Conservation (phyloP, 2,888 invertebrate species). For the Brenthis daphne region DNA sequence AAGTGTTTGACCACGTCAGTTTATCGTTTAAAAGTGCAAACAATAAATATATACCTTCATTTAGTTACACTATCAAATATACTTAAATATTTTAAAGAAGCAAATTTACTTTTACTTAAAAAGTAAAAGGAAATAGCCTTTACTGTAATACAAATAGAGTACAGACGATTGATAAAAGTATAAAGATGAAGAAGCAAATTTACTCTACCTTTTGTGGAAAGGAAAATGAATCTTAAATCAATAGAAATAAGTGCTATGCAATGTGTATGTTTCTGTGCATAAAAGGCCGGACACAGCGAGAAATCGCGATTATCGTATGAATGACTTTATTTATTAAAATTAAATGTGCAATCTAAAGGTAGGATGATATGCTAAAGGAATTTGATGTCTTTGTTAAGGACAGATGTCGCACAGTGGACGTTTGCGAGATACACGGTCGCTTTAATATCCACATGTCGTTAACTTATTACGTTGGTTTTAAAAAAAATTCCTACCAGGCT, state of each 20-base stretch:
- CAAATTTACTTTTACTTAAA: neutral
- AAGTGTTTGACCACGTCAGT: conserved; percentile 12
- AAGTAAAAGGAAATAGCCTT: conserved; percentile 9
- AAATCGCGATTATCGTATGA: conserved; percentile 56
- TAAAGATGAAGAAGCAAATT: conserved; percentile 6
- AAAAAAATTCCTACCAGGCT: no score
- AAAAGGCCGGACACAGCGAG: conserved; percentile 47
- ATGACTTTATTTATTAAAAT: conserved; percentile 65
- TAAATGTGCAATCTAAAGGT: conserved; percentile 49
- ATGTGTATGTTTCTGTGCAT: conserved; percentile 43
- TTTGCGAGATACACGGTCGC: neutral
- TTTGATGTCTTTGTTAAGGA: conserved; percentile 23
- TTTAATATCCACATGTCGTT: neutral
- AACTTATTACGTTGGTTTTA: no score
- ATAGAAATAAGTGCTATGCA: conserved; percentile 23
- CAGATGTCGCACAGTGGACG: neutral
- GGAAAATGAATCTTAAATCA: conserved; percentile 22
- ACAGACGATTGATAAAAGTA: neutral
- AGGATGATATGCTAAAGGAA: conserved; percentile 46
- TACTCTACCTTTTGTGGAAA: conserved; percentile 5
- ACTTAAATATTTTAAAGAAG: conserved; percentile 30
- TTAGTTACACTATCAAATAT: conserved; percentile 34
- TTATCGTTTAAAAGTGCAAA: conserved; percentile 34
- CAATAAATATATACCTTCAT: conserved; percentile 31
- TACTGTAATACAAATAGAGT: neutral